Evolutionary conservation across 2,113 vertebrate genomes (phyloP), one percentile per base, ranked within the genome.

Genomic region (Erythrolamprus reginae): DNA sequence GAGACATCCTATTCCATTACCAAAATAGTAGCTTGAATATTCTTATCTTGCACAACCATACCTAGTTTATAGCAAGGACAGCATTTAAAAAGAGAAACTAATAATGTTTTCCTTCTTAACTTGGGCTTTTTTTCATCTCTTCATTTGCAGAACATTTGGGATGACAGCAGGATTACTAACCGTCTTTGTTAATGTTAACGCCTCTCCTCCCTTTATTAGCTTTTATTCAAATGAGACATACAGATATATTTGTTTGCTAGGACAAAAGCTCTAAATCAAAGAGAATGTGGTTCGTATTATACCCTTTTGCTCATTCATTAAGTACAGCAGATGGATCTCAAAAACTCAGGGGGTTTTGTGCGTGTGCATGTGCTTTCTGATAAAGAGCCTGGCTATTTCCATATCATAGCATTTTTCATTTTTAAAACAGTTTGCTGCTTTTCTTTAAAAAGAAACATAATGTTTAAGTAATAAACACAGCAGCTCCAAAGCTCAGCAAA

Each of bases 241-340:
- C 58, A 87, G 83, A 88, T 83, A 82, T 61, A 7, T 24, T 89
- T 87, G 84, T 52, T 89, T 86, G 91, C 91, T 61, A 82, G 33
- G 23, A 89, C 51, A 82, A 89, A 89, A 86, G 17, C 61, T n/a
- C 53, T 86, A 82, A 77, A 92, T 89, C 52, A 83, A 87, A 87
- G n/a, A 83, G 33, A 89, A 87, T 50, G 42, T 77, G 61, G 84
- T 47, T 53, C 55, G 45, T 70, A 61, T 87, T n/a, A 2, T 47
- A 87, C 45, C 61, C 19, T 83, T 92, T 92, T 89, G 58, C 84
- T 89, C 84, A 87, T 83, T 55, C 70, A 52, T 89, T 87, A 84
- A 61, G 82, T 65, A 52, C 23, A 87, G 45, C 53, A 89, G 88
- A 84, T 84, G 84, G 65, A 42, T 83, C 55, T 65, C 85, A 65